Conservation (phyloP, 2,888 invertebrate genomes). For the Steinernema hermaphroditum region DNA sequence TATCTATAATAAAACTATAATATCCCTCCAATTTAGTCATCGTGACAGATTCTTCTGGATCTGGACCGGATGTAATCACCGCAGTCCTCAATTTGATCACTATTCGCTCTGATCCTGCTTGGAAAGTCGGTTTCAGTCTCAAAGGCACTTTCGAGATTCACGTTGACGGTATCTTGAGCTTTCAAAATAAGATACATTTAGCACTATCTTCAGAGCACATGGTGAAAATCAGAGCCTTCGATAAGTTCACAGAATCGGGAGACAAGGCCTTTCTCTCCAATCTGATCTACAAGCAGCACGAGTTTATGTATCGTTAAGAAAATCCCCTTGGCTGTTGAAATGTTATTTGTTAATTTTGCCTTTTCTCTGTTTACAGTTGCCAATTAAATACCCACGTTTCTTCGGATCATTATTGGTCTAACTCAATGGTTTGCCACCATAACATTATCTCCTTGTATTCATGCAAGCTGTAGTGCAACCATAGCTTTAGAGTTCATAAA, state of each 20-base stretch:
- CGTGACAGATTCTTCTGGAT: not conserved
- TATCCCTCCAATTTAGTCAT: not conserved
- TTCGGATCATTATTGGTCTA: too few species aligned
- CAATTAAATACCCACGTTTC: too few species aligned
- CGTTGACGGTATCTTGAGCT: not conserved
- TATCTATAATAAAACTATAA: too few species aligned
- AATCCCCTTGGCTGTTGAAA: too few species aligned
- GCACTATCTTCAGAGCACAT: not conserved
- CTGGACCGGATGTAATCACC: not conserved
- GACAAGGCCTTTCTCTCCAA: not conserved
- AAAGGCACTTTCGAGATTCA: not conserved
- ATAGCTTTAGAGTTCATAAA: too few species aligned
- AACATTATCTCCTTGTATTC: too few species aligned
- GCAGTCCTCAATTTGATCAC: not conserved
- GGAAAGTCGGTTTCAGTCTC: not conserved
- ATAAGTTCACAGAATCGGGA: not conserved
- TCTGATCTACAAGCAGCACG: not conserved
- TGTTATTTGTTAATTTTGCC: too few species aligned
- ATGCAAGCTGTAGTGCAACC: too few species aligned
- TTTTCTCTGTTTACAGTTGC: too few species aligned
- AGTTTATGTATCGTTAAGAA: too few species aligned
- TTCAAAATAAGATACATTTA: not conserved
- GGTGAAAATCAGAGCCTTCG: not conserved
- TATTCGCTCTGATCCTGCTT: not conserved
- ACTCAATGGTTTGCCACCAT: too few species aligned